Evolutionary conservation across 2,797 vertebrate species (phyloP).

Genomic region (Urosaurus nigricauda): DNA sequence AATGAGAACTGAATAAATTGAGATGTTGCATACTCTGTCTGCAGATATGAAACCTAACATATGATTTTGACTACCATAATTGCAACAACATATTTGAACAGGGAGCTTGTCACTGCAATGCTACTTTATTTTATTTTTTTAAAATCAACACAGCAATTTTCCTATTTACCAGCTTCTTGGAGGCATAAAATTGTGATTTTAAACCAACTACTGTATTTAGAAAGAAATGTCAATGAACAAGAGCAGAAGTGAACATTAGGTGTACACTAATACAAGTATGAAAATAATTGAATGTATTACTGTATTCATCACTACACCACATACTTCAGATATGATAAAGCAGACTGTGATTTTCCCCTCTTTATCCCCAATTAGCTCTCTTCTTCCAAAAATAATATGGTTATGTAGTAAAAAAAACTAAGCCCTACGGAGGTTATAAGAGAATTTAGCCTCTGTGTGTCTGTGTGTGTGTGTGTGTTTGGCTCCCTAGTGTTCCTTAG

Average conservation of each 20-base stretch:
- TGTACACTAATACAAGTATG: background rate
- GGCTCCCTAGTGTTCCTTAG: background rate
- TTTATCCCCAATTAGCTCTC: background rate
- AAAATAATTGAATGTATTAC: background rate
- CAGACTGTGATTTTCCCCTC: background rate
- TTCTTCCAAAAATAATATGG: background rate
- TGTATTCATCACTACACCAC: background rate
- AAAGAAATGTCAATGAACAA: background rate
- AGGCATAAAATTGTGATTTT: slow-evolving; percentile 22
- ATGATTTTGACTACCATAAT: fast-evolving
- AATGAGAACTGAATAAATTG: slow-evolving; percentile 22
- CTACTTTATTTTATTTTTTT: background rate
- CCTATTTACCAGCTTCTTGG: background rate
- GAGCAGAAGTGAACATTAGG: slow-evolving; percentile 11
- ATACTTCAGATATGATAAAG: background rate
- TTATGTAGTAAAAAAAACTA: background rate
- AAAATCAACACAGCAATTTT: background rate
- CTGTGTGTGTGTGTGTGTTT: background rate
- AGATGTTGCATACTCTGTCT: slow-evolving; percentile 8
- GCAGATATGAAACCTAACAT: background rate
- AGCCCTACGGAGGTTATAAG: background rate
- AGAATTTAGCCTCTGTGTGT: background rate
- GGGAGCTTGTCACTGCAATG: background rate
- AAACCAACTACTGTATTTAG: slow-evolving; percentile 14
- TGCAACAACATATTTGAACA: background rate